These are phyloP conservation scores for Aphodius sticticus DNA, from an alignment of 2,888 invertebrate genomes.

Conservation along the genomic window DNA sequence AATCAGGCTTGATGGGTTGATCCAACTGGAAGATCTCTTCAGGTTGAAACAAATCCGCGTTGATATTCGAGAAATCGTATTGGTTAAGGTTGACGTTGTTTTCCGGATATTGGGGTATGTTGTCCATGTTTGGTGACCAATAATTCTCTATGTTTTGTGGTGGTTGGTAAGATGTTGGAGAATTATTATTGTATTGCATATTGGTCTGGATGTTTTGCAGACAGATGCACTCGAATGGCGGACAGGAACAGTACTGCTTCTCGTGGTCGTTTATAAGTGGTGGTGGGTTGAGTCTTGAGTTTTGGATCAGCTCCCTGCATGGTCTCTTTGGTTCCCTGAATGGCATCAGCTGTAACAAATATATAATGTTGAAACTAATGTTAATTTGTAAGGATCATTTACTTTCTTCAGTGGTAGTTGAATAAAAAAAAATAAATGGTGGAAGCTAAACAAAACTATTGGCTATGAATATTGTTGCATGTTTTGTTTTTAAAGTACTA, in stretches of 20 bases:
- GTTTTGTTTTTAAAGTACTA: neutral
- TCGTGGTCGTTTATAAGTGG: constrained; percentile 74
- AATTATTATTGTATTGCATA: constrained; percentile 41
- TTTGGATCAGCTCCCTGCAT: constrained; percentile 57
- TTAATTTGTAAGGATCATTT: too few species aligned
- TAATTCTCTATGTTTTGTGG: constrained; percentile 52
- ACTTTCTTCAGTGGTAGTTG: too few species aligned
- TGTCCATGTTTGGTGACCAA: constrained; percentile 59
- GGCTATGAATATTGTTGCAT: neutral
- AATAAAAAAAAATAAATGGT: too few species aligned
- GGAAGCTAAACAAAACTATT: too few species aligned
- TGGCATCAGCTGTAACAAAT: constrained; percentile 62
- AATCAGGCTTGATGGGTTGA: constrained; percentile 74
- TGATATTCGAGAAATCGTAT: constrained; percentile 69
- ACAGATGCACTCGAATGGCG: constrained; percentile 79
- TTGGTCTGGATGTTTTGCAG: constrained; percentile 52
- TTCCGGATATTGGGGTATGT: constrained; percentile 55
- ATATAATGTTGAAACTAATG: neutral
- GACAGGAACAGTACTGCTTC: constrained; percentile 75
- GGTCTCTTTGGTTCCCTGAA: constrained; percentile 64
- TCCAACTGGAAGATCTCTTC: constrained; percentile 82
- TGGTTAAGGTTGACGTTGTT: constrained; percentile 55
- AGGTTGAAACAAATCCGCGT: constrained; percentile 76
- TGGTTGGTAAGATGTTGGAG: constrained; percentile 50
- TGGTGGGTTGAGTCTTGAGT: constrained; percentile 63